Evolutionary conservation across 2,888 invertebrate genomes (phyloP).

Genomic region (Drosophila dives): DNA sequence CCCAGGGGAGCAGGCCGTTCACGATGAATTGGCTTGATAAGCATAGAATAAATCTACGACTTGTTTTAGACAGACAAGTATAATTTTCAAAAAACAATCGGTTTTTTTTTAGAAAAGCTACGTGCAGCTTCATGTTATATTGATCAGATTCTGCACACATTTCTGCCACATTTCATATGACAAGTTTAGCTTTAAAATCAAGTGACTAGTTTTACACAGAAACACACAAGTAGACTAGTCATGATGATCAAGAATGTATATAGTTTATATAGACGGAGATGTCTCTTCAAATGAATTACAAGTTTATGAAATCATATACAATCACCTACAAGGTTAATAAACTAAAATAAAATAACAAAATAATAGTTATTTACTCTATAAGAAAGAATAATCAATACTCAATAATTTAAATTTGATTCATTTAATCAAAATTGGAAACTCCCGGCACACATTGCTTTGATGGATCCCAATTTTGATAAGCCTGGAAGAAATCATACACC

Average conservation of each 20-base stretch:
- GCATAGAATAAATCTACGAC: not conserved
- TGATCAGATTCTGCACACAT: not conserved
- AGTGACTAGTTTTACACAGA: not conserved
- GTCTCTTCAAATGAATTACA: not conserved
- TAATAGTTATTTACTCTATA: not conserved
- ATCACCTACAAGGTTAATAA: not conserved
- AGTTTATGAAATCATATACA: not conserved
- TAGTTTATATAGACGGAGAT: not conserved
- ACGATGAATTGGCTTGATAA: conserved; percentile 11
- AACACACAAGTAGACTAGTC: not conserved
- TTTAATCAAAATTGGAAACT: no score
- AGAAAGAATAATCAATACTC: not conserved
- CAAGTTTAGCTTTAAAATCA: not conserved
- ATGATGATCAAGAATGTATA: not conserved
- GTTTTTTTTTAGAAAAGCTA: not conserved
- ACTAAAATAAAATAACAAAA: no score
- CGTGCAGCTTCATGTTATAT: not conserved
- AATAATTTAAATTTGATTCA: not conserved
- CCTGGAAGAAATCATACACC: no score
- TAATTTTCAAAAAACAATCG: not conserved
- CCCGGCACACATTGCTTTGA: no score
- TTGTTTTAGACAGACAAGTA: not conserved
- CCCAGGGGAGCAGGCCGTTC: not conserved
- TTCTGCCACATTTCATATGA: not conserved
- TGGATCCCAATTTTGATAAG: no score